These are phyloP conservation scores for Oxytorus armatus DNA, from an alignment of 2,888 invertebrate genomes.

Conservation along the genomic window DNA sequence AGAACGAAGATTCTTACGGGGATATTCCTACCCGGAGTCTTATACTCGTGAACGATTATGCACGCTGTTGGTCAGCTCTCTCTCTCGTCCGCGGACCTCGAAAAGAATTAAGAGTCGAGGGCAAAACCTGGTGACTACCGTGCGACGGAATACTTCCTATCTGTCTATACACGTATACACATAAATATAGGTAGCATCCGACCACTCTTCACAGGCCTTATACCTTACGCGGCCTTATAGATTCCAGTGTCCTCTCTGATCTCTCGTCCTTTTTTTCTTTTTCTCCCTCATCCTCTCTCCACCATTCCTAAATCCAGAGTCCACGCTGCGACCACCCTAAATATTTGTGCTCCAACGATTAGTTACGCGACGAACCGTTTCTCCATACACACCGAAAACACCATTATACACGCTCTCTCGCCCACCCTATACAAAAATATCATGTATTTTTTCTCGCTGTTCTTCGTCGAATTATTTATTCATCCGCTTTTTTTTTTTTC, in stretches of 20 bases:
- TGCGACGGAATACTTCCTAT: slow-evolving; percentile 61
- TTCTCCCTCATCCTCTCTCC: background rate
- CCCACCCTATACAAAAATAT: background rate
- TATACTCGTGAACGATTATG: slow-evolving; percentile 61
- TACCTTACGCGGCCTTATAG: background rate
- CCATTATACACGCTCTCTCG: slow-evolving; percentile 58
- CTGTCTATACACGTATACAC: slow-evolving; percentile 27
- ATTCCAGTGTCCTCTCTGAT: slow-evolving; percentile 8
- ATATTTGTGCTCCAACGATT: slow-evolving; percentile 77
- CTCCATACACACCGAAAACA: background rate
- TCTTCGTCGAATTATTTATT: background rate
- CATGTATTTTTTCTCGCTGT: slow-evolving; percentile 14
- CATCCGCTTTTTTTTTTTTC: background rate
- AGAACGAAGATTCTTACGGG: slow-evolving; percentile 41
- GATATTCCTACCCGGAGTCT: slow-evolving; percentile 22
- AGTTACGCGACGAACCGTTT: slow-evolving; percentile 72
- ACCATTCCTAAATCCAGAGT: slow-evolving; percentile 38
- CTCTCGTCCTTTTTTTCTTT: slow-evolving; percentile 41
- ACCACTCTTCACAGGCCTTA: slow-evolving; percentile 24
- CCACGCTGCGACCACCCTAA: slow-evolving; percentile 69
- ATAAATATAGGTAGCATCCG: slow-evolving; percentile 27
- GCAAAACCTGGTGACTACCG: slow-evolving; percentile 72
- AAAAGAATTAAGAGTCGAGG: slow-evolving; percentile 59
- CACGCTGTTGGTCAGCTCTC: slow-evolving; percentile 58
- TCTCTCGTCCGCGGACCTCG: background rate